Conservation (phyloP, 2,797 vertebrate genomes). For the Adelosebastes latens region DNA sequence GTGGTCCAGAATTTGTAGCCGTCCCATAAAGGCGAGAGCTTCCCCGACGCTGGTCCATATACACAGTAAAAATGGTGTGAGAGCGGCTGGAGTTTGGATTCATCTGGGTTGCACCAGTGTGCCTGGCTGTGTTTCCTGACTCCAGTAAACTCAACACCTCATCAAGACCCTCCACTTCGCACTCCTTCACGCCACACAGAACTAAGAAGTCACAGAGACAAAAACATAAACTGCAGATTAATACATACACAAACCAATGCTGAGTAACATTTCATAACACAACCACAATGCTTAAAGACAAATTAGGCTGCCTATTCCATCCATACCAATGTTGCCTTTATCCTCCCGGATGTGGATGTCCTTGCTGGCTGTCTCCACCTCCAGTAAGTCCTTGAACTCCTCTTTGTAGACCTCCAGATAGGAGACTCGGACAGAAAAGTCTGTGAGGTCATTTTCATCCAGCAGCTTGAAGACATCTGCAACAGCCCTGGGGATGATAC, state of each 20-base stretch:
- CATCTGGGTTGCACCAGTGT: conserved; percentile 94
- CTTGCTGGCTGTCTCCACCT: conserved; percentile 94
- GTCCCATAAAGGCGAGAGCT: conserved; percentile 77
- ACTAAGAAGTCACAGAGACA: conserved; percentile 78
- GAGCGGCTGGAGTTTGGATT: conserved; percentile 96
- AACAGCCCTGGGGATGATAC: conserved; percentile 94
- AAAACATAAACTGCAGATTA: conserved; percentile 5
- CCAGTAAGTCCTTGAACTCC: conserved; percentile 95
- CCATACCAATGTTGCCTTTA: conserved; percentile 92
- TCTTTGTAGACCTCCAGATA: conserved; percentile 99
- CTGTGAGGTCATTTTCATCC: conserved; percentile 93
- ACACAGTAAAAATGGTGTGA: conserved; percentile 93
- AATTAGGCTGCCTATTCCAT: conserved; percentile 33
- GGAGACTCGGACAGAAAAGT: conserved; percentile 93
- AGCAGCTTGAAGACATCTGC: conserved; percentile 95
- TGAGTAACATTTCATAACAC: neutral
- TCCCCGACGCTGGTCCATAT: conserved; percentile 93
- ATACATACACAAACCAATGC: neutral
- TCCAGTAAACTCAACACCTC: conserved; percentile 96
- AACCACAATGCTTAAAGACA: neutral
- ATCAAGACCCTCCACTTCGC: conserved; percentile 94
- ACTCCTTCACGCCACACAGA: conserved; percentile 94
- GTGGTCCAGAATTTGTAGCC: conserved; percentile 65
- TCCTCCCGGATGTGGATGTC: conserved; percentile 97
- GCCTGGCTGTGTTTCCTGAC: conserved; percentile 94